Evolutionary conservation across 2,888 invertebrate species (phyloP).

Genomic region (Craniophora ligustri): DNA sequence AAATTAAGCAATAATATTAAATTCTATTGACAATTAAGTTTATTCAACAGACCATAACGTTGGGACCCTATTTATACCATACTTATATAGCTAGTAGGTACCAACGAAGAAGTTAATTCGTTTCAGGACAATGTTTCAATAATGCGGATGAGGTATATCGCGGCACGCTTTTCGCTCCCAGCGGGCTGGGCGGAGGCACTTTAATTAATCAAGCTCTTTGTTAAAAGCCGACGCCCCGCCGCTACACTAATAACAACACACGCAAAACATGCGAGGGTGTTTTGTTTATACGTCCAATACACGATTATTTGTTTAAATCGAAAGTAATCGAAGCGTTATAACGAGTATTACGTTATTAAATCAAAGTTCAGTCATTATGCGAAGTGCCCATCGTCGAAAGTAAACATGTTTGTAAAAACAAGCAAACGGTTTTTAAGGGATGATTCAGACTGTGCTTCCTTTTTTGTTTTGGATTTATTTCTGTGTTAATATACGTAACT

Average conservation of each 20-base stretch:
- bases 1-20: no score
- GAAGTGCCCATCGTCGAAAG: conserved; percentile 46
- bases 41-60: no score
- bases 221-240: conserved; percentile 73
- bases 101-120: conserved; percentile 63
- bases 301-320: conserved; percentile 78
- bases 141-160: conserved; percentile 72
- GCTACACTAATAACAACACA: conserved; percentile 77
- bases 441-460: no score
- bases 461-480: neutral
- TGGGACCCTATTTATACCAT: conserved; percentile 13
- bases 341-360: conserved; percentile 54
- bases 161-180: conserved; percentile 71
- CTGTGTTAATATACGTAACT: no score
- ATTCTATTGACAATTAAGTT: no score
- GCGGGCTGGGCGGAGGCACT: conserved; percentile 82
- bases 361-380: conserved; percentile 53
- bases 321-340: conserved; percentile 74
- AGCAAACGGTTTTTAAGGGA: conserved; percentile 2
- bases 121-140: conserved; percentile 72
- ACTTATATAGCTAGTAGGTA: conserved; percentile 30
- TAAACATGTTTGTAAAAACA: conserved; percentile 6
- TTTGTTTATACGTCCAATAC: conserved; percentile 73
- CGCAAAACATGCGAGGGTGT: conserved; percentile 76
- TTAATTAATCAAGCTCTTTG: conserved; percentile 87